phyloP scores from a whole-genome alignment of 2,888 invertebrate species.

The Cephalotes varians region DNA sequence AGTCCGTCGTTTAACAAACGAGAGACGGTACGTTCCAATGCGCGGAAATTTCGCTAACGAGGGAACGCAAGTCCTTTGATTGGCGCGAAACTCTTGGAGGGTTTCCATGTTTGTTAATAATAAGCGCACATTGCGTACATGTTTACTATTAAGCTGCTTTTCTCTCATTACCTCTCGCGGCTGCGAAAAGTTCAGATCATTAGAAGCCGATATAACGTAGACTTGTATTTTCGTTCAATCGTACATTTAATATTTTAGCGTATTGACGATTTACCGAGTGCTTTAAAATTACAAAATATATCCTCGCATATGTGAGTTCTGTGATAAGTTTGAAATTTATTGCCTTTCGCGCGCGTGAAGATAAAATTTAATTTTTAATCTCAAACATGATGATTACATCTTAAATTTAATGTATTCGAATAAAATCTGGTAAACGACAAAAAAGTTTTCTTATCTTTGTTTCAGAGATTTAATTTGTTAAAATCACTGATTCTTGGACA shows the following conservation, averaged over 20 bases:
- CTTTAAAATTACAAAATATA: neutral
- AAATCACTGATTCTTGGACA: neutral
- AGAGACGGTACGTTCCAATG: constrained; percentile 29
- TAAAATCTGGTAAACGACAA: neutral
- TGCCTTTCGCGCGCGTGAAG: neutral
- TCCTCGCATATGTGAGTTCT: neutral
- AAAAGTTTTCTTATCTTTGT: neutral
- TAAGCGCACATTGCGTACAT: constrained; percentile 5
- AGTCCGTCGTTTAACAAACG: constrained; percentile 37
- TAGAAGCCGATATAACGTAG: neutral
- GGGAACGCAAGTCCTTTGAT: constrained; percentile 44
- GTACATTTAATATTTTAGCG: neutral
- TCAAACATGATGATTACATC: neutral
- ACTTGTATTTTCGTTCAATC: neutral
- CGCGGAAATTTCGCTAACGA: constrained; percentile 57
- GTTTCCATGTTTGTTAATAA: constrained; percentile 37
- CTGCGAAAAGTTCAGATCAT: neutral
- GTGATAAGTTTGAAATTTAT: neutral
- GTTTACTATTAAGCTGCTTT: neutral
- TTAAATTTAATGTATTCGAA: neutral
- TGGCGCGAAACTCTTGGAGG: constrained; percentile 46
- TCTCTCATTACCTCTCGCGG: neutral
- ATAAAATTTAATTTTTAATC: constrained; percentile 18
- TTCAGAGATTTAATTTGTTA: neutral
- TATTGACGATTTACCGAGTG: neutral